phyloP scores from a whole-genome alignment of 2,797 vertebrate species.

The Artibeus jamaicensis region DNA sequence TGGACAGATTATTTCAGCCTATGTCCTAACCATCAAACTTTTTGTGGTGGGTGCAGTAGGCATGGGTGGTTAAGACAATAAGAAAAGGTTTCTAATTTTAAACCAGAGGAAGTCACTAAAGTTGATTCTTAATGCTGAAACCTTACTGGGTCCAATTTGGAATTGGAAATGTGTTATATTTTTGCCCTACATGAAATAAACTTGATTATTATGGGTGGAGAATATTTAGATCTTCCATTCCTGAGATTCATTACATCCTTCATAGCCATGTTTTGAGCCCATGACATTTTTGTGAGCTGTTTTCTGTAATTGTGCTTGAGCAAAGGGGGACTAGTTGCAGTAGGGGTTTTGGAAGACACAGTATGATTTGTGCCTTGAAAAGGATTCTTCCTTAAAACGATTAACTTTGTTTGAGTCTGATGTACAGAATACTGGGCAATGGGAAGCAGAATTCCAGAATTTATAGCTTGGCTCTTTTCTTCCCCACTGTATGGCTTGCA shows the following conservation, averaged over 20 bases:
- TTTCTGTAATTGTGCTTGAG: constrained; percentile 78
- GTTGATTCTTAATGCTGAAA: constrained; percentile 50
- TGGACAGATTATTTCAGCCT: constrained; percentile 70
- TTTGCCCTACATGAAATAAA: constrained; percentile 55
- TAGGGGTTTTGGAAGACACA: constrained; percentile 80
- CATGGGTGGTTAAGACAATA: constrained; percentile 44
- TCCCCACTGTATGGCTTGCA: constrained; percentile 71
- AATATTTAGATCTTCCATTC: constrained; percentile 64
- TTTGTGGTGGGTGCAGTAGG: not conserved
- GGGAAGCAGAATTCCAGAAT: constrained; percentile 78
- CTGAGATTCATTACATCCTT: constrained; percentile 75
- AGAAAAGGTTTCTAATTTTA: constrained; percentile 63
- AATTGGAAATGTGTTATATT: constrained; percentile 59
- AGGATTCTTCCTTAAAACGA: constrained; percentile 82
- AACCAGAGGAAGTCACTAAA: constrained; percentile 53
- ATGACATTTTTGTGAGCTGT: constrained; percentile 80
- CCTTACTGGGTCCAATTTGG: constrained; percentile 47
- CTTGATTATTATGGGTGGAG: constrained; percentile 53
- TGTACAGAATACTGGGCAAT: constrained; percentile 76
- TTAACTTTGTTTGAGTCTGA: constrained; percentile 78
- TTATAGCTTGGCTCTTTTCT: constrained; percentile 73
- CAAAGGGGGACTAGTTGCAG: constrained; percentile 72
- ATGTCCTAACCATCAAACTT: constrained; percentile 62
- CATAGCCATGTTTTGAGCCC: constrained; percentile 75
- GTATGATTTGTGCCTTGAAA: constrained; percentile 82